A percentile compares a stretch with the other conserved stretches of the same genome.
These are phyloP conservation scores for Characodon lateralis DNA, from an alignment of 2,797 vertebrate species.

Conservation along the genomic window DNA sequence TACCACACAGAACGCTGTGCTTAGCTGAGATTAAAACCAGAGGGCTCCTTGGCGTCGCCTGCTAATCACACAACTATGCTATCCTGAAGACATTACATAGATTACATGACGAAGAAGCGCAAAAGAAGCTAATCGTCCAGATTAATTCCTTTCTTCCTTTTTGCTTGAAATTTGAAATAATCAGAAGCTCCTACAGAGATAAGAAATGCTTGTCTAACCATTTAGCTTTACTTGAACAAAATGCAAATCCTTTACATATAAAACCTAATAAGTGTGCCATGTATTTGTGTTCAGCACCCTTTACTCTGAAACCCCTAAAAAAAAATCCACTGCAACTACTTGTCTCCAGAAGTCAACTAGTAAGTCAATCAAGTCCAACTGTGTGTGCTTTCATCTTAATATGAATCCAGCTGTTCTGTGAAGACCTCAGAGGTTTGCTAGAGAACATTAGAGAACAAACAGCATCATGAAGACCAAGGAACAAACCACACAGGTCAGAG, in stretches of 20 bases:
- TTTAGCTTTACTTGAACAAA: neutral
- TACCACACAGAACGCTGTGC: neutral
- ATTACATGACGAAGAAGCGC: conserved; percentile 2
- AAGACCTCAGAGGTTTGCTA: neutral
- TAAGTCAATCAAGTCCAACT: neutral
- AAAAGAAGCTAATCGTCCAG: neutral
- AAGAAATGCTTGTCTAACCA: neutral
- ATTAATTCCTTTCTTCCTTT: neutral
- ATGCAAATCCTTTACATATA: neutral
- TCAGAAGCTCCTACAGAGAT: neutral
- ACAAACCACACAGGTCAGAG: neutral
- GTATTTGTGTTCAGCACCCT: neutral
- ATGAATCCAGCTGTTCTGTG: too few relatives aligned
- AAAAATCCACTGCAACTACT: neutral
- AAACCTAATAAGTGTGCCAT: neutral
- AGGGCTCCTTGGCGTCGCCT: neutral
- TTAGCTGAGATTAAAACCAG: conserved; percentile 4
- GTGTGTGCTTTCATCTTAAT: neutral
- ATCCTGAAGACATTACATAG: neutral
- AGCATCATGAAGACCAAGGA: too few relatives aligned
- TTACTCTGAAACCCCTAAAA: neutral
- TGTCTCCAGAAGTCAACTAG: neutral
- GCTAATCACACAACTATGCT: neutral
- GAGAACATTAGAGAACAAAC: neutral
- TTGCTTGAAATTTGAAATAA: neutral